Base-by-base conservation (phyloP, 2,888 invertebrate species). In the Agriopis marginaria region DNA sequence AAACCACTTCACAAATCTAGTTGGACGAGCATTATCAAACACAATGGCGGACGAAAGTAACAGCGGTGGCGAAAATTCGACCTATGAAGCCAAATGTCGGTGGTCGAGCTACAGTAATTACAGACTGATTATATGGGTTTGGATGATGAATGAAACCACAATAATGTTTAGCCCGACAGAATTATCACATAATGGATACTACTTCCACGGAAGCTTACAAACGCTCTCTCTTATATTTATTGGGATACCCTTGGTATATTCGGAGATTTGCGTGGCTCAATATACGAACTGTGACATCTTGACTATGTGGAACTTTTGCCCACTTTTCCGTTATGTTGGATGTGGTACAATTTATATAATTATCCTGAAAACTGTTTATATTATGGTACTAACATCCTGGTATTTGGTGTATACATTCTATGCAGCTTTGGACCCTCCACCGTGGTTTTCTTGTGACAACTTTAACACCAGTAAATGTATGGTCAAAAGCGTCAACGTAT, bases 211-310 rank as follows among this genome's bases (percentile, higher is more conserved):
- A 49, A 6, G 73, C 7, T 62, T 91, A 58, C 85, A 90, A 75
- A 56, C 82, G 40, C 11, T 85, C 11, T 72, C 86, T 47, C 79
- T 86, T n/a, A 83, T 92, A 72, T 83, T 92, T 66, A 75, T 91
- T 49, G 91, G 90, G 59, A 88, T 92, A 78, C 93, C 93, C 60
- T 72, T 93, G 56, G 84, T 90, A 49, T 93, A 91, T 79, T 91
- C 92, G 14, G 92, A 93, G 77, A 87, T 93, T 74, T 89, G 89
- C 77, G 74, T 94, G 58, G 87, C 89, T 47, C 93, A 93, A 72
- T 94, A 93, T 67, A 89, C 91, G 10, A 91, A 90, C 72, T 85
- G 87, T 71, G 82, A 86, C 77, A 77, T 85, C 23, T 77, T 92
- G 60, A 80, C 87, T 12, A 84, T 89, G 81, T 94, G 92, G 92